A percentile compares a stretch with the other conserved stretches of the same genome.
Conservation (phyloP, 2,113 vertebrate genomes). For the Phyllopteryx taeniolatus region DNA sequence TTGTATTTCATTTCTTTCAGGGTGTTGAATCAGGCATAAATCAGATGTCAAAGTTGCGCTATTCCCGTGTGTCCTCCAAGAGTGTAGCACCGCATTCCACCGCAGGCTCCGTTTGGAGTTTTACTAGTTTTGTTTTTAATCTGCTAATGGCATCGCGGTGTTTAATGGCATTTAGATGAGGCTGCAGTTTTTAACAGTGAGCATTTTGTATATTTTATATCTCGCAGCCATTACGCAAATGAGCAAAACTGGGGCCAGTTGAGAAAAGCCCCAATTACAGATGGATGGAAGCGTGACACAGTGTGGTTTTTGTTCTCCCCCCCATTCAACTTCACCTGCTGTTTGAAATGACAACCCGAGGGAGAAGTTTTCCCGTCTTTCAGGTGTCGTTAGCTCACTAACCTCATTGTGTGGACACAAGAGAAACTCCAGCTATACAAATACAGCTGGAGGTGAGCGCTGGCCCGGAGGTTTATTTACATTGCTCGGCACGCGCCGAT, state of each 20-base stretch:
- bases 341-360: slow-evolving; percentile 14
- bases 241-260: slow-evolving; percentile 27
- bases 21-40: slow-evolving; percentile 8
- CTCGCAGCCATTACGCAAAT: slow-evolving; percentile 27
- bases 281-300: slow-evolving; percentile 23
- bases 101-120: slow-evolving; percentile 32
- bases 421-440: slow-evolving; percentile 66
- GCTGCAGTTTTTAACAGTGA: slow-evolving; percentile 14
- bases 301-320: slow-evolving; percentile 14
- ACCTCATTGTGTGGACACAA: slow-evolving; percentile 32
- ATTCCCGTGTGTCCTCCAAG: slow-evolving; percentile 11
- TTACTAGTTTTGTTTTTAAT: slow-evolving; percentile 1
- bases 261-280: slow-evolving; percentile 22
- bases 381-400: slow-evolving; percentile 40
- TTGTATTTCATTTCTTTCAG: background rate
- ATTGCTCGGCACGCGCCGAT: slow-evolving; percentile 57
- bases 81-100: slow-evolving; percentile 16
- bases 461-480: slow-evolving; percentile 68
- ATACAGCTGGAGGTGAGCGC: slow-evolving; percentile 68
- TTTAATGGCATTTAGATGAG: slow-evolving; percentile 9
- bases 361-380: slow-evolving; percentile 27
- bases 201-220: slow-evolving; percentile 7
- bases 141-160: background rate
- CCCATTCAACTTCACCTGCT: slow-evolving; percentile 11
- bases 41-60: slow-evolving; percentile 1